Conservation (phyloP, 2,888 invertebrate species). For the Trilocha varians region DNA sequence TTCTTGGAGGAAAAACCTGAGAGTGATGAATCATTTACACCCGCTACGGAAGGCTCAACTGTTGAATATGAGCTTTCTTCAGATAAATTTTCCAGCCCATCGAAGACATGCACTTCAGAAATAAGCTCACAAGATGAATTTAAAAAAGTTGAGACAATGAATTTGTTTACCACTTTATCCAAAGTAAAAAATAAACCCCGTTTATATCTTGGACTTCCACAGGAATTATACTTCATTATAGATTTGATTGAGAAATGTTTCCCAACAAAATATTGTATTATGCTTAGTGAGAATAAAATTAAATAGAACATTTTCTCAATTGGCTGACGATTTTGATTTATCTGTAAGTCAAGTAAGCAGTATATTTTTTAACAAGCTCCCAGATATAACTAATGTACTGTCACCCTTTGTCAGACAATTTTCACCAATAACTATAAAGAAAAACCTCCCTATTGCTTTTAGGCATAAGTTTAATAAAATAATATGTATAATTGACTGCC, state of each 20-base stretch:
- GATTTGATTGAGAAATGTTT: not conserved
- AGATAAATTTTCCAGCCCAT: too few species aligned
- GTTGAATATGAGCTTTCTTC: too few species aligned
- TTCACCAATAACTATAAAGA: conserved; percentile 7
- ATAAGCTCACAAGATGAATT: not conserved
- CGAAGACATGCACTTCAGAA: not conserved
- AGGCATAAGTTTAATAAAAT: conserved; percentile 22
- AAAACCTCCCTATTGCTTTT: conserved; percentile 19
- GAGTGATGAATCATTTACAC: too few species aligned
- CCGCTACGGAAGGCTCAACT: not conserved
- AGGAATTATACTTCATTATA: not conserved
- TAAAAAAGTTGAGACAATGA: not conserved
- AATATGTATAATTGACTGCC: conserved; percentile 32
- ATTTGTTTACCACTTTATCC: not conserved
- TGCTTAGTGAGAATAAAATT: conserved; percentile 17
- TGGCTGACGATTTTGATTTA: conserved; percentile 17
- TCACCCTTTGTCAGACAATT: conserved; percentile 11
- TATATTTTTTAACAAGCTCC: conserved; percentile 14
- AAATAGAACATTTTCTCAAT: conserved; percentile 14
- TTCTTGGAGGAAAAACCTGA: too few species aligned
- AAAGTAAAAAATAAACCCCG: not conserved
- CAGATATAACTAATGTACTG: conserved; percentile 14
- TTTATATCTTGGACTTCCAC: not conserved
- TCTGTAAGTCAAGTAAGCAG: conserved; percentile 9
- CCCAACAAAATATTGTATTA: conserved; percentile 7